phyloP scores from a whole-genome alignment of 2,888 invertebrate genomes.

The Nomada goodeniana region DNA sequence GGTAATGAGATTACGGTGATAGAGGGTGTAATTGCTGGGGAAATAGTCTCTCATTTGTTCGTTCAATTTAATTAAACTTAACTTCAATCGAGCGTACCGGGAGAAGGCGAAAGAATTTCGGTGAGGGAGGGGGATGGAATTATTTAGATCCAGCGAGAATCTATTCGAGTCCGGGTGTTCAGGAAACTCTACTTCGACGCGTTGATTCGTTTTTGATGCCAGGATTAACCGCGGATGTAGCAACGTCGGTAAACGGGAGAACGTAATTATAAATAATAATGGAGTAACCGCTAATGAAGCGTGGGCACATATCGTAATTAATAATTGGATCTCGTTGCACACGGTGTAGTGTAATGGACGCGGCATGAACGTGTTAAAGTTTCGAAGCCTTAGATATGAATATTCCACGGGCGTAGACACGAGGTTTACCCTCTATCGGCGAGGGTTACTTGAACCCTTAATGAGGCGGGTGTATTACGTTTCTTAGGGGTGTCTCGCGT shows the following conservation, averaged over 20 bases:
- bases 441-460: slow-evolving; percentile 46
- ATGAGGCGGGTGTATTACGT: slow-evolving; percentile 41
- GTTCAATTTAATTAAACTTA: too few species aligned
- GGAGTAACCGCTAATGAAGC: too few species aligned
- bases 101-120: too few species aligned
- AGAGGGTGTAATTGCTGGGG: not conserved
- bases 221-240: too few species aligned
- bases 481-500: slow-evolving; percentile 35
- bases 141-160: too few species aligned
- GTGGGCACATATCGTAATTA: too few species aligned
- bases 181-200: not conserved
- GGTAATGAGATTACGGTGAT: not conserved
- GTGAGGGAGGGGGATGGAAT: too few species aligned
- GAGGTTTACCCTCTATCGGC: slow-evolving; percentile 49
- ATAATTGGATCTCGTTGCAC: slow-evolving; percentile 23
- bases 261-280: too few species aligned
- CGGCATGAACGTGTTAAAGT: slow-evolving; percentile 18
- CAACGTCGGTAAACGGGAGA: too few species aligned
- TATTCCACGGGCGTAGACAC: slow-evolving; percentile 37
- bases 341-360: not conserved
- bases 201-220: not conserved
- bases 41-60: not conserved
- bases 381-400: slow-evolving; percentile 50
- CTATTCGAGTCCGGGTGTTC: too few species aligned
- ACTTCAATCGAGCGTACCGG: too few species aligned